Percentiles rank a stretch among this genome's conserved stretches.
phyloP scores from a whole-genome alignment of 2,113 vertebrate species.

The Acanthisitta chloris region DNA sequence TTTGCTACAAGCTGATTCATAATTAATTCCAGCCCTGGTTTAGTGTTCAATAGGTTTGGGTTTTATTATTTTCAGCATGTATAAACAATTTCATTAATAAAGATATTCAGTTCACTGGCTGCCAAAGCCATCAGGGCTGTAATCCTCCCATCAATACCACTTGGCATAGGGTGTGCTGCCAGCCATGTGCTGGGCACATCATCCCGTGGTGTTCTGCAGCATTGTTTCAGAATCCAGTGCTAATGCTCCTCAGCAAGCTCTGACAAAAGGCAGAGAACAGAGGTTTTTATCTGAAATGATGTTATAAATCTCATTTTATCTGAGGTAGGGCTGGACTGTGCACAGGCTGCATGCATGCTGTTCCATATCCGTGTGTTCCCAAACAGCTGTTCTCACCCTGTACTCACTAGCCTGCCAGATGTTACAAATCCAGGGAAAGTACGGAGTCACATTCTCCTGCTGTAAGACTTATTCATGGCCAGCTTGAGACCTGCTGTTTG shows the following conservation, averaged over 20 bases:
- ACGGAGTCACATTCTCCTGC: not conserved
- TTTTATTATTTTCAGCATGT: not conserved
- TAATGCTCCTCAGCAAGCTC: not conserved
- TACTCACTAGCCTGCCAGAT: not conserved
- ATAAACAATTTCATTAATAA: slow-evolving; percentile 4
- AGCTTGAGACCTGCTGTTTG: slow-evolving; percentile 27
- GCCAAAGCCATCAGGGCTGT: not conserved
- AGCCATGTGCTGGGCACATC: not conserved
- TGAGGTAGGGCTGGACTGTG: not conserved
- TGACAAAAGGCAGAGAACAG: not conserved
- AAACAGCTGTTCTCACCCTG: slow-evolving; percentile 25
- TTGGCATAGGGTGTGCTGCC: not conserved
- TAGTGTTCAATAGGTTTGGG: not conserved
- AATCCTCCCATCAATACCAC: not conserved
- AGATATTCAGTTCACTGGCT: not conserved
- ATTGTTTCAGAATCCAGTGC: not conserved
- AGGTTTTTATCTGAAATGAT: not conserved
- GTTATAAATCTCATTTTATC: not conserved
- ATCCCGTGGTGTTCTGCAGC: not conserved
- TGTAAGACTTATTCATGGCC: not conserved
- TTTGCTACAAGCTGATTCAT: not conserved
- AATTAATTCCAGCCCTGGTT: not conserved
- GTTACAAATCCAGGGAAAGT: slow-evolving; percentile 16
- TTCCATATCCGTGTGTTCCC: not conserved
- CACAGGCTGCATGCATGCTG: not conserved